Evolutionary conservation across 2,888 invertebrate species (phyloP).

Genomic region (Thereva nobilitata): DNA sequence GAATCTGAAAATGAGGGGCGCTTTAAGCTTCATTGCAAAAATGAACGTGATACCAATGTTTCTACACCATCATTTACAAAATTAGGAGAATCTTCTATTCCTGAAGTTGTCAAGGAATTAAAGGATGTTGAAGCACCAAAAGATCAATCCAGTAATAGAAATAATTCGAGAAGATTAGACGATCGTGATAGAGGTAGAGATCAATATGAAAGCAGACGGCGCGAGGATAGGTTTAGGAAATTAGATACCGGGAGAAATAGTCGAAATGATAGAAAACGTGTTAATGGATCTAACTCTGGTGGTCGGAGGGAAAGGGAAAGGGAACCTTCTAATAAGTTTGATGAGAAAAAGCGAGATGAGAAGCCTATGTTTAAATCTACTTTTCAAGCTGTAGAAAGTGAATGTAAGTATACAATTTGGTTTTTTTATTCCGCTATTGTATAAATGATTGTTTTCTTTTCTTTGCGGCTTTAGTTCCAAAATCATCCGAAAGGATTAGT

Average conservation of each 20-base stretch:
- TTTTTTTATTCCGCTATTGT: background rate
- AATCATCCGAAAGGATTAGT: background rate
- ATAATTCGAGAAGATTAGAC: constrained; percentile 23
- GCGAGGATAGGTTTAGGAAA: constrained; percentile 29
- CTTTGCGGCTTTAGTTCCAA: background rate
- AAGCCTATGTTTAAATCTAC: constrained; percentile 44
- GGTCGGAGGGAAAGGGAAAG: constrained; percentile 28
- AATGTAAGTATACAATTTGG: constrained; percentile 30
- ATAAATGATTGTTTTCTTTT: background rate
- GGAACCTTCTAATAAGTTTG: constrained; percentile 18
- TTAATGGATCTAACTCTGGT: constrained; percentile 2
- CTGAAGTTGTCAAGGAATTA: constrained; percentile 39
- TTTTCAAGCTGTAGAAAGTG: constrained; percentile 43
- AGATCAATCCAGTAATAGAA: constrained; percentile 7
- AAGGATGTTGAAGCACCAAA: constrained; percentile 37
- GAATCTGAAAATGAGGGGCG: constrained; percentile 46
- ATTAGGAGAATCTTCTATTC: constrained; percentile 39
- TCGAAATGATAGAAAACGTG: constrained; percentile 17
- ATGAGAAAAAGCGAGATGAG: constrained; percentile 27
- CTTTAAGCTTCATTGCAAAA: constrained; percentile 43
- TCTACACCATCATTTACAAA: constrained; percentile 43
- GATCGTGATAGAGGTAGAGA: constrained; percentile 19
- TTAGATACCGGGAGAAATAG: constrained; percentile 24
- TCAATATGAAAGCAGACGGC: constrained; percentile 27
- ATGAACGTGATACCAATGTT: constrained; percentile 37